A percentile compares a stretch with the other conserved stretches of the same genome.
Conservation (phyloP, 1,140 invertebrate genomes). For the Drosophila hydei region DNA sequence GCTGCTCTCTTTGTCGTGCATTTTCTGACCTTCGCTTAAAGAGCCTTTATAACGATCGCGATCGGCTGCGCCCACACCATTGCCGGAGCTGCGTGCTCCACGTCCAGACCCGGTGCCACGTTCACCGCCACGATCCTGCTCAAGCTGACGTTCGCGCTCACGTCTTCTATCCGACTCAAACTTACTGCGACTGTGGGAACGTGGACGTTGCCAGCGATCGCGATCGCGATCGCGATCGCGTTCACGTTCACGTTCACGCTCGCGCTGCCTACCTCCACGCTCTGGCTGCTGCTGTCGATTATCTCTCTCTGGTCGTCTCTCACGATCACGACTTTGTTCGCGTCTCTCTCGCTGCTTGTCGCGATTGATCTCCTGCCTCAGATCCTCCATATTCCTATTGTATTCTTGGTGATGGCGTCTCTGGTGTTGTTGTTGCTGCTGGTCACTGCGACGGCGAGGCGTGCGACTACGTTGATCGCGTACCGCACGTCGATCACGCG, state of each 20-base stretch:
- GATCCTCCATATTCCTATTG: constrained; percentile 81
- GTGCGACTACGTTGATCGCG: constrained; percentile 57
- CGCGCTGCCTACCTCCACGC: constrained; percentile 41
- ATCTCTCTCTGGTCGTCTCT: constrained; percentile 50
- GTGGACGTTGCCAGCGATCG: constrained; percentile 70
- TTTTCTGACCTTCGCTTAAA: constrained; percentile 91
- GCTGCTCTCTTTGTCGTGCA: constrained; percentile 86
- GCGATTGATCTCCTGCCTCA: constrained; percentile 79
- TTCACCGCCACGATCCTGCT: constrained; percentile 52
- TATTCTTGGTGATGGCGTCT: constrained; percentile 82
- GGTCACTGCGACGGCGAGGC: constrained; percentile 54
- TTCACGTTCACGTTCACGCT: constrained; percentile 36
- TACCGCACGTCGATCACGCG: constrained; percentile 42
- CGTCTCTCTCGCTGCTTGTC: constrained; percentile 76
- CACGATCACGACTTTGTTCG: constrained; percentile 66
- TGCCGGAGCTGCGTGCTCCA: constrained; percentile 61
- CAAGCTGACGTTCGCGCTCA: constrained; percentile 63
- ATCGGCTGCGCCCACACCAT: constrained; percentile 63
- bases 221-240: constrained; percentile 55
- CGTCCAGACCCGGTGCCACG: constrained; percentile 67
- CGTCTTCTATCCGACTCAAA: constrained; percentile 75
- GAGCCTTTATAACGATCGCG: constrained; percentile 86
- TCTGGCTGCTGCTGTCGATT: constrained; percentile 30
- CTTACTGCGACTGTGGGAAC: constrained; percentile 80
- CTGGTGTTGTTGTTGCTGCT: constrained; percentile 32